A percentile compares a stretch with the other conserved stretches of the same genome.
phyloP scores from a whole-genome alignment of 2,888 invertebrate genomes.

The Caenorhabditis afra region DNA sequence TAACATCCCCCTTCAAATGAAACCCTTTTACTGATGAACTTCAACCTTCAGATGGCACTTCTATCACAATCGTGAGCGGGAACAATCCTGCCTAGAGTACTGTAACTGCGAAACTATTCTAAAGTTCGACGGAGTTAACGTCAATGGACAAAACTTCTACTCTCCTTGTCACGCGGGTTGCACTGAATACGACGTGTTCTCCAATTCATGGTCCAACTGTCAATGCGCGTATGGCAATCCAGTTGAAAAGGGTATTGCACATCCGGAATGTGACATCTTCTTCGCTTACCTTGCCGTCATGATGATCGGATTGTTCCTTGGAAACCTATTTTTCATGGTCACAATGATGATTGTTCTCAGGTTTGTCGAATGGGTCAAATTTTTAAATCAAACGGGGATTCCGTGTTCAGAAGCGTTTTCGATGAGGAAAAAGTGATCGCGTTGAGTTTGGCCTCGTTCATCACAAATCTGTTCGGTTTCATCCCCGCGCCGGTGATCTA shows the following conservation, averaged over 20 bases:
- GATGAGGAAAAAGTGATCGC: conserved; percentile 75
- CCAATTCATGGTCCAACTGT: conserved; percentile 68
- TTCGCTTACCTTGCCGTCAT: conserved; percentile 70
- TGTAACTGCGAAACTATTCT: conserved; percentile 64
- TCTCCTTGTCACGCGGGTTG: conserved; percentile 88
- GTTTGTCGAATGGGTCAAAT: conserved; percentile 23
- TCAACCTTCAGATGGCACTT: conserved; percentile 58
- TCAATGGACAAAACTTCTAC: conserved; percentile 85
- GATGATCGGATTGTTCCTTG: conserved; percentile 75
- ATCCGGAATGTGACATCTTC: conserved; percentile 62
- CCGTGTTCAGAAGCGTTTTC: conserved; percentile 66
- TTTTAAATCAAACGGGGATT: not conserved
- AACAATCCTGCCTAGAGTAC: conserved; percentile 45
- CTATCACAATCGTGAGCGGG: conserved; percentile 34
- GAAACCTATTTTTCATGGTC: conserved; percentile 76
- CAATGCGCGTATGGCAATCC: conserved; percentile 56
- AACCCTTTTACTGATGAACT: too few relatives aligned
- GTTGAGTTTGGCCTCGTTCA: conserved; percentile 72
- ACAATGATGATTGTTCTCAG: conserved; percentile 76
- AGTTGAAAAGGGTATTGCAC: conserved; percentile 63
- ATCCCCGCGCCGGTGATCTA: conserved; percentile 76
- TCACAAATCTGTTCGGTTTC: conserved; percentile 74
- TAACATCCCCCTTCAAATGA: not conserved
- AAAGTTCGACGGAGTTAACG: conserved; percentile 84
- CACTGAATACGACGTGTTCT: conserved; percentile 59